Evolutionary conservation across 2,888 invertebrate species (phyloP).

Genomic region (Meganola albula): DNA sequence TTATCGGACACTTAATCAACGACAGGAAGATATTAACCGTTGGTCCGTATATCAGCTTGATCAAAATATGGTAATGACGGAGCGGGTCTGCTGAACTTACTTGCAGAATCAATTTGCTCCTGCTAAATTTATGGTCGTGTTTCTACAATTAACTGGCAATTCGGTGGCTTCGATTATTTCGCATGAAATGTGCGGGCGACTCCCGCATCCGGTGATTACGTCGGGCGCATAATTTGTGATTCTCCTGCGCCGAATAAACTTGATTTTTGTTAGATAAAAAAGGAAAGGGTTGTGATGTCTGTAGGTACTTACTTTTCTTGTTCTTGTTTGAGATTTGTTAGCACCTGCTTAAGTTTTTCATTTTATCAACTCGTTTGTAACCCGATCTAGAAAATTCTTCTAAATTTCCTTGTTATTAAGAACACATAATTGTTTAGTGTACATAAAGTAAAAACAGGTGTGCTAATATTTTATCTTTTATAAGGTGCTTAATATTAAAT

Average conservation of each 20-base stretch:
- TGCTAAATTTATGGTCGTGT: slow-evolving; percentile 68
- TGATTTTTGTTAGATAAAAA: slow-evolving; percentile 75
- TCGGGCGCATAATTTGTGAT: slow-evolving; percentile 70
- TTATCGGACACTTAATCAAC: slow-evolving; percentile 57
- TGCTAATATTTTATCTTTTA: too few species aligned
- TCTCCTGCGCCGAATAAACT: slow-evolving; percentile 59
- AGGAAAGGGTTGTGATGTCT: slow-evolving; percentile 23
- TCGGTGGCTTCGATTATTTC: slow-evolving; percentile 76
- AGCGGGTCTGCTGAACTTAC: slow-evolving; percentile 41
- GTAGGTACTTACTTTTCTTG: slow-evolving; percentile 55
- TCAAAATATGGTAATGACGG: slow-evolving; percentile 67
- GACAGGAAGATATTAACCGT: slow-evolving; percentile 58
- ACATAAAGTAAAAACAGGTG: too few species aligned
- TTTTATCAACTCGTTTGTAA: too few species aligned
- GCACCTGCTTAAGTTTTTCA: slow-evolving; percentile 66
- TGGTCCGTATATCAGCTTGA: slow-evolving; percentile 61
- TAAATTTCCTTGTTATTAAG: too few species aligned
- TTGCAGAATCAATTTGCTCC: slow-evolving; percentile 66
- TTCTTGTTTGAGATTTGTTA: slow-evolving; percentile 55
- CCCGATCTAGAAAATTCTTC: too few species aligned
- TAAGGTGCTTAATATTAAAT: background rate
- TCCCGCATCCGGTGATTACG: slow-evolving; percentile 77
- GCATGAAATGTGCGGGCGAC: slow-evolving; percentile 73
- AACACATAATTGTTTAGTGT: too few species aligned
- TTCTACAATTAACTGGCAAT: slow-evolving; percentile 75